Conservation (phyloP, 1,140 invertebrate genomes). For the Dendrolimus punctatus region DNA sequence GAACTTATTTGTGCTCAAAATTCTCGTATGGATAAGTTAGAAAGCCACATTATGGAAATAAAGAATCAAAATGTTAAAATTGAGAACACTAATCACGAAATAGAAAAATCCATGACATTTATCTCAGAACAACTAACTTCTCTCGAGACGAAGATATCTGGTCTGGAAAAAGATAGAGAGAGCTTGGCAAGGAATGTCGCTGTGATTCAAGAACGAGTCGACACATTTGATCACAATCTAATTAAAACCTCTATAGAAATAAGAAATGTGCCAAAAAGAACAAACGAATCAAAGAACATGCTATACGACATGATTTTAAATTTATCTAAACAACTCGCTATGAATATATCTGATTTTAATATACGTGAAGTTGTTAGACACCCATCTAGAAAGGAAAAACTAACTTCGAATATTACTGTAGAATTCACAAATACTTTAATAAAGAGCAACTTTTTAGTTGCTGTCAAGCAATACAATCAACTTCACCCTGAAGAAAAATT, state of each 20-base stretch:
- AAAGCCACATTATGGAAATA: constrained; percentile 1
- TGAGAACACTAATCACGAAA: neutral
- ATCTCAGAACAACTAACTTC: neutral
- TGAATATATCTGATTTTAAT: too few species aligned
- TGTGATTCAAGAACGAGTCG: neutral
- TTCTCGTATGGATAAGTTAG: neutral
- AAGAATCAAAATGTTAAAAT: constrained; percentile 1
- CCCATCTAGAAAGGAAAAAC: too few species aligned
- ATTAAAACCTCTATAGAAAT: constrained; percentile 3
- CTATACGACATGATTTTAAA: neutral
- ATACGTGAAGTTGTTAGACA: too few species aligned
- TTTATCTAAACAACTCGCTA: neutral
- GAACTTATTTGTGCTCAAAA: neutral
- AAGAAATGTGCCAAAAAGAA: constrained; percentile 1
- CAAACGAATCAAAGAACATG: neutral
- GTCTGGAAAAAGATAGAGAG: neutral
- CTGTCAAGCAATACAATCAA: too few species aligned
- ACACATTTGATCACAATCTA: neutral
- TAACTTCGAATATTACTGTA: too few species aligned
- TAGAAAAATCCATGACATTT: constrained; percentile 3
- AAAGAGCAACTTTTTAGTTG: too few species aligned
- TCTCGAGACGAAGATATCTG: neutral
- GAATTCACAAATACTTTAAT: too few species aligned
- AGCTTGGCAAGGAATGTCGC: neutral
- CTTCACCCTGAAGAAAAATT: too few species aligned